Base-by-base conservation (phyloP, 2,797 vertebrate species). In the Caiman crocodilus region DNA sequence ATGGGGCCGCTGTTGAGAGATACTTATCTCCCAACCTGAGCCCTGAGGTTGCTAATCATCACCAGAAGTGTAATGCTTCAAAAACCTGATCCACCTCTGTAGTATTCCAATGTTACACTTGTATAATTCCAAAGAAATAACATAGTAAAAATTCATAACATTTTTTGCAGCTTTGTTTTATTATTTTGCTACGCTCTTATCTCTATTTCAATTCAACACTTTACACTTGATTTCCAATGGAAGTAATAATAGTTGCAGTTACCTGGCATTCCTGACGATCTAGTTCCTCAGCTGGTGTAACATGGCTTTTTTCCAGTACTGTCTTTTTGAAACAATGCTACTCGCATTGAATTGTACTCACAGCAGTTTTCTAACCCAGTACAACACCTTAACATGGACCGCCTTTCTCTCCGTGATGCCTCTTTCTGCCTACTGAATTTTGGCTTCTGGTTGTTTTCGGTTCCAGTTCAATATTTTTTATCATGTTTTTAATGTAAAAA, bases 121-220 rank as follows among this genome's bases (percentile, higher is more conserved):
- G 69, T 55, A 25, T 12, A 5, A 3, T 23, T 35, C 2, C 1
- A 30, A 25, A 55, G 42, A 80, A 90, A 76, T 2, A 92, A 69
- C 23, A 79, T 76, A 89, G 93, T 57, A 25, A 74, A 61, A 94
- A 94, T 93, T 82, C 61, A 81, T 60, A 28, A 30, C 76, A 74
- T 14, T 15, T 86, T 80, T 71, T 91, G 59, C 32, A 74, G 42
- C 86, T 78, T 9, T 69, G 58, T 76, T 84, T 84, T 81, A 74
- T 23, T 30, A 93, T 92, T 92, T 89, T 93, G 42, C 69, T 84
- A 75, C 21, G 11, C 14, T 25, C 16, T 50, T n/a, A 50, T 86
- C 92, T 96, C 85, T 93, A 16, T 79, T 93, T 94, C 60, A 12
- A 92, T 94, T 84, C 82, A 84, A 12, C 69, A 82, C 61, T 82